Percentiles rank a stretch among this genome's conserved stretches.
Conservation (phyloP, 2,113 vertebrate genomes). For the Podarcis cretensis region DNA sequence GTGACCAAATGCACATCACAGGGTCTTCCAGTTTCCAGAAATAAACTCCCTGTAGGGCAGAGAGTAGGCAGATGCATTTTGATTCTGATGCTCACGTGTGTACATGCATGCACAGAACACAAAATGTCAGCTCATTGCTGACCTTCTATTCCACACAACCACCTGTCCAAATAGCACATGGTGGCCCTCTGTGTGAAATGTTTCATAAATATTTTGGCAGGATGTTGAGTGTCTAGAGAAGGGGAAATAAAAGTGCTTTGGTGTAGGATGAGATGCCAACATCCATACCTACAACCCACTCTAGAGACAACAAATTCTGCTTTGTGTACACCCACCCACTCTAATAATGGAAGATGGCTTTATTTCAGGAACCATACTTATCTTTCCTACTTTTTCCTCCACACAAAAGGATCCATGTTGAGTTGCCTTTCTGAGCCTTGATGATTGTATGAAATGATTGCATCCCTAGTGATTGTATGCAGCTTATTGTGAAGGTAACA, state of each 20-base stretch:
- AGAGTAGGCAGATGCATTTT: not conserved
- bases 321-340: not conserved
- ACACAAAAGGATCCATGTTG: not conserved
- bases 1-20: no score
- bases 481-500: not conserved
- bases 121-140: not conserved
- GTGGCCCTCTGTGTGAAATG: not conserved
- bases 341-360: not conserved
- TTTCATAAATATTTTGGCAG: not conserved
- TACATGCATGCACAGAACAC: not conserved
- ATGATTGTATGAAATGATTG: not conserved
- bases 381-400: not conserved
- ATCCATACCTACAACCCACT: no score
- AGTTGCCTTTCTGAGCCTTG: not conserved
- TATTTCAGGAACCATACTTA: not conserved
- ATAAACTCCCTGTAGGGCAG: not conserved
- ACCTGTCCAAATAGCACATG: not conserved
- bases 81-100: not conserved
- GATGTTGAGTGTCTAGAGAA: not conserved
- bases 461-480: not conserved
- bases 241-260: not conserved
- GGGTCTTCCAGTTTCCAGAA: not conserved
- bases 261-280: not conserved
- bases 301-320: not conserved
- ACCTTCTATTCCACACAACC: not conserved